Percentiles rank a stretch among this genome's conserved stretches.
These are phyloP conservation scores for Anthonomus grandis DNA, from an alignment of 1,140 invertebrate species.

Conservation along the genomic window DNA sequence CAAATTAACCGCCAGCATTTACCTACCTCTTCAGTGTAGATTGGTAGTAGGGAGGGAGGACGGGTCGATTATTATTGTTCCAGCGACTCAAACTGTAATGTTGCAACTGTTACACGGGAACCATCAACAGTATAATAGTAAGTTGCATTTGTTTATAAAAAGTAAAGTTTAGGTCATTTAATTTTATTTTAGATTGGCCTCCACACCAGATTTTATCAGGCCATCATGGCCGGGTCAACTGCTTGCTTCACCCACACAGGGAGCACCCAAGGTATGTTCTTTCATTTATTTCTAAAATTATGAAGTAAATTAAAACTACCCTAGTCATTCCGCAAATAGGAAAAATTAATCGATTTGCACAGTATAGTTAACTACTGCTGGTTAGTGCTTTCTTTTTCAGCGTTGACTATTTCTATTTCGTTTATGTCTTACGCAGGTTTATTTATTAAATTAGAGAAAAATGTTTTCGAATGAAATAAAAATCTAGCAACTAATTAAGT, in stretches of 20 bases:
- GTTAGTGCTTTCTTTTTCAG: no score
- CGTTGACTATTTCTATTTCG: no score
- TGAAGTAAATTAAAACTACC: no score
- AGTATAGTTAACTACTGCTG: no score
- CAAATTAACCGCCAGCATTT: conserved; percentile 88
- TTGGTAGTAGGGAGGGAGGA: conserved; percentile 93
- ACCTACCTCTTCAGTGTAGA: conserved; percentile 87
- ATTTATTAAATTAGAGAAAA: no score
- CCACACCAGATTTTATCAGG: conserved; percentile 85
- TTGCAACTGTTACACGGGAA: conserved; percentile 87
- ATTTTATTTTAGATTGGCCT: conserved; percentile 82
- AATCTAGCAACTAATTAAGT: no score
- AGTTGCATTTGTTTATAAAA: conserved; percentile 15
- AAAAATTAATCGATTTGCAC: no score
- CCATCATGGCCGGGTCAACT: conserved; percentile 92
- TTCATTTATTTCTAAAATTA: neutral
- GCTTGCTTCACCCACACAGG: conserved; percentile 91
- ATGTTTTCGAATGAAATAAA: no score
- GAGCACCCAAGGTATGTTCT: conserved; percentile 55
- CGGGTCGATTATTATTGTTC: conserved; percentile 95
- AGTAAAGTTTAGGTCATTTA: no score
- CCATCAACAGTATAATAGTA: conserved; percentile 84
- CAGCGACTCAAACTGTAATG: conserved; percentile 93
- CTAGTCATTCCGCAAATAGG: no score
- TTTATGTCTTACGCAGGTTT: no score